A percentile compares a stretch with the other conserved stretches of the same genome.
Evolutionary conservation across 23 tunicate genomes (phyloP).

Genomic region (Halocynthia roretzi): DNA sequence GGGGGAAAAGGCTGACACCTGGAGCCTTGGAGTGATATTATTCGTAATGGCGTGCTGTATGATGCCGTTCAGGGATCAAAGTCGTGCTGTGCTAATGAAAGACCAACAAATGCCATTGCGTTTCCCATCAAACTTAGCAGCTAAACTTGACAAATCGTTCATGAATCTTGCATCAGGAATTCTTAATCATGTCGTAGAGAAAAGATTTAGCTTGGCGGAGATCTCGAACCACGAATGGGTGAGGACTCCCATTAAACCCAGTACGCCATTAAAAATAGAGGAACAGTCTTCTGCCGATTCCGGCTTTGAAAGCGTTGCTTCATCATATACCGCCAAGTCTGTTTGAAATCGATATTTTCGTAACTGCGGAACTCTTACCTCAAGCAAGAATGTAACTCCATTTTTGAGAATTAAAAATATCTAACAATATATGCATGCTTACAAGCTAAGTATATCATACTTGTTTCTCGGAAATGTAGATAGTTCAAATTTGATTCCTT

Average conservation of each 20-base stretch:
- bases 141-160: slow-evolving; percentile 9
- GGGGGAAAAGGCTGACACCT: slow-evolving; percentile 35
- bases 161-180: slow-evolving; percentile 33
- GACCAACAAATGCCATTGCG: slow-evolving; percentile 34
- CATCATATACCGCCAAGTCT: background rate
- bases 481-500: too few relatives aligned
- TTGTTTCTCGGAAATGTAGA: too few relatives aligned
- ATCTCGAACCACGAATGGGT: slow-evolving; percentile 51
- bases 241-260: background rate
- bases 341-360: too few relatives aligned
- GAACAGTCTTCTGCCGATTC: slow-evolving; percentile 22
- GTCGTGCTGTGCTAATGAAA: slow-evolving; percentile 13
- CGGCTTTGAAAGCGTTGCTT: slow-evolving; percentile 26
- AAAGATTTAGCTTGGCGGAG: slow-evolving; percentile 31
- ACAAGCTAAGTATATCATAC: too few relatives aligned
- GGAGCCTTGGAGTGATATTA: slow-evolving; percentile 79
- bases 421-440: too few relatives aligned
- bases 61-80: slow-evolving; percentile 71
- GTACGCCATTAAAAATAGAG: background rate
- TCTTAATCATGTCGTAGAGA: slow-evolving; percentile 28
- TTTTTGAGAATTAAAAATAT: too few relatives aligned
- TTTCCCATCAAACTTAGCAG: slow-evolving; percentile 25
- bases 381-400: too few relatives aligned
- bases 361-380: too few relatives aligned
- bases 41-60: slow-evolving; percentile 43